Base-by-base conservation (phyloP, 2,797 vertebrate species). In the Allobates femoralis region DNA sequence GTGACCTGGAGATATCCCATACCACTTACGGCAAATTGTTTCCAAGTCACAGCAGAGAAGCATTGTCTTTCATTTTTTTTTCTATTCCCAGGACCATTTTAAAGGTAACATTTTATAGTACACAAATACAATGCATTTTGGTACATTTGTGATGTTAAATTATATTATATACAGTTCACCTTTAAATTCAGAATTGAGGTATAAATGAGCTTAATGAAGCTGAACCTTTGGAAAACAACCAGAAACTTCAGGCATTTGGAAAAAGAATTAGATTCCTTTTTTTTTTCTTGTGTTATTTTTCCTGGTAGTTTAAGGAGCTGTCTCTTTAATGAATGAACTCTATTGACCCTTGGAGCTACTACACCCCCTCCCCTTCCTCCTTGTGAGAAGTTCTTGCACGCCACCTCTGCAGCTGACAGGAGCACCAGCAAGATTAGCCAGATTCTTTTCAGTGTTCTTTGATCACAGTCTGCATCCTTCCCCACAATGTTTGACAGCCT, bases 281-380 rank as follows among this genome's bases (percentile, higher is more conserved):
- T 46, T 37, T 26, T 16, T 30, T n/a, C 30, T 56, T 78, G 19
- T 50, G 80, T 73, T 82, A 75, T 82, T 53, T 56, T 30, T 51
- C 19, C 30, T 60, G 1, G 11, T 16, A 86, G 55, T 81, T 79
- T 73, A 58, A 86, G 37, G 78, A 86, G 74, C 85, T 81, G 41
- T 71, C 81, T 86, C 79, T 76, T 81, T 74, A 77, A 67, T 79
- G 74, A 83, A 83, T 83, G 86, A 71, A 87, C 86, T 82, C 91
- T 91, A 64, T 87, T 92, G 90, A 92, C 89, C 91, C 85, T 79
- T 82, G 37, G 84, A 83, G 90, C 76, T 79, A 87, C 86, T 90
- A 78, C 81, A 74, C 56, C 84, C 79, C 41, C 88, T 88, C 3
- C 0, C 88, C 56, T 82, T 53, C 34, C 88, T 88, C 3, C 0